Base-by-base conservation (phyloP, 2,888 invertebrate genomes). In the Hermodice carunculata region DNA sequence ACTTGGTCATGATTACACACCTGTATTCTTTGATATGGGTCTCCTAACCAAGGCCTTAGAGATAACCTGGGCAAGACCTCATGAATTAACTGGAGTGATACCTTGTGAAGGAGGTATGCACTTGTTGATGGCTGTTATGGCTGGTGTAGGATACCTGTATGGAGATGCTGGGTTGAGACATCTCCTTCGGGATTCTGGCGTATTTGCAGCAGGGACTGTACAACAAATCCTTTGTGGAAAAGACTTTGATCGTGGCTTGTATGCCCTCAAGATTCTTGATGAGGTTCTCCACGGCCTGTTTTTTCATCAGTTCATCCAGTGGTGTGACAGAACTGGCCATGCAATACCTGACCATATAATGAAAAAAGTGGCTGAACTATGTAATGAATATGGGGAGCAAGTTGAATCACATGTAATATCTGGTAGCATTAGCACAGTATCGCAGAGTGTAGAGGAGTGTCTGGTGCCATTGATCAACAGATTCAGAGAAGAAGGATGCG, bases 91-190 rank as follows among this genome's bases (percentile, higher is more conserved):
- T 19, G 54, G 54, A 19, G 40, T 54, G 11, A 42, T 40, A 4
- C 54, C 54, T n/a, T 31, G 28, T 17, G 54, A 54, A 5, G 54
- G 54, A 24, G 54, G 54, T 8, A 54, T 54, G 54, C 54, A 54
- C 24, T 28, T 54, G 24, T 26, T 54, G 19, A 31, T 54, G 17
- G 34, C 37, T n/a, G 54, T 54, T 26, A 22, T 49, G 49, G 49
- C 26, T 22, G 49, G 49, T 17, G 28, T 49, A 5, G 49, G 49
- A 19, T 4, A 17, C 28, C 17, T 49, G 6, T 49, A 49, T 24
- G 49, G 6, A 17, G 28, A 17, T 14, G 49, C 49, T 49, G 49
- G 49, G 5, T 29, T 49, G 4, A 26, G 26, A 19, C 17, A 28
- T 4, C 22, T 49, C 6, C 31, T 51, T 2, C 19, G 5, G 19